phyloP scores from a whole-genome alignment of 2,797 vertebrate species.

The Periophthalmus magnuspinnatus region DNA sequence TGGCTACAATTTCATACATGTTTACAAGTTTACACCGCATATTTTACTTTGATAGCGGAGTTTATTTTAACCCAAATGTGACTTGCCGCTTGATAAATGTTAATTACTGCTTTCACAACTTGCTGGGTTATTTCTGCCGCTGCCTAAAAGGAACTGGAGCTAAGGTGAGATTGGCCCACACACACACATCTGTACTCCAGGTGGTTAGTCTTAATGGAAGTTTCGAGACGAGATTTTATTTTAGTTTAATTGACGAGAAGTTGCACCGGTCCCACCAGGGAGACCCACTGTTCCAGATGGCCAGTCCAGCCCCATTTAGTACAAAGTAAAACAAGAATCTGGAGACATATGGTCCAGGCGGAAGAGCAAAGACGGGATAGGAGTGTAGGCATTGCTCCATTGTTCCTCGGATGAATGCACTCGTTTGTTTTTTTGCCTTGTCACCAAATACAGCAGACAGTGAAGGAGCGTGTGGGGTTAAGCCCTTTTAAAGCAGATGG shows the following conservation, averaged over 20 bases:
- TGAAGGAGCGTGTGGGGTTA: slow-evolving; percentile 58
- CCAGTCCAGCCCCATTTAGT: slow-evolving; percentile 21
- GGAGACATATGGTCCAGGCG: slow-evolving; percentile 60
- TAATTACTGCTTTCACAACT: neutral
- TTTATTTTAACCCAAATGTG: neutral
- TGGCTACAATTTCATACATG: neutral
- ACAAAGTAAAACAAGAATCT: slow-evolving; percentile 44
- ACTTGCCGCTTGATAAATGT: neutral
- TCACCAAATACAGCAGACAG: slow-evolving; percentile 51
- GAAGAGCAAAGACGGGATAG: slow-evolving; percentile 45
- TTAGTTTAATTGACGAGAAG: slow-evolving; percentile 17
- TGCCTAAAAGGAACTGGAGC: slow-evolving; percentile 5
- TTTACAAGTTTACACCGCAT: neutral
- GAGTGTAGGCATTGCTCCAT: slow-evolving; percentile 36
- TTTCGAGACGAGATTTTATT: slow-evolving; percentile 3
- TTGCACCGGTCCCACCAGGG: slow-evolving; percentile 24
- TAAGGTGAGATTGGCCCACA: slow-evolving; percentile 4
- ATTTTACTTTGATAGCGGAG: neutral
- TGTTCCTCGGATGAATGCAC: slow-evolving; percentile 43
- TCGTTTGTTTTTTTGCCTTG: slow-evolving; percentile 62
- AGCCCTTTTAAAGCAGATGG: slow-evolving; percentile 77
- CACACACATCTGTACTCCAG: neutral
- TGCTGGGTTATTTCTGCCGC: neutral
- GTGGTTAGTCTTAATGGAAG: slow-evolving; percentile 3
- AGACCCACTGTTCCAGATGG: slow-evolving; percentile 50